Evolutionary conservation across 2,797 vertebrate genomes (phyloP), one percentile per base, ranked within the genome.

Genomic region (Labeo calbasu): DNA sequence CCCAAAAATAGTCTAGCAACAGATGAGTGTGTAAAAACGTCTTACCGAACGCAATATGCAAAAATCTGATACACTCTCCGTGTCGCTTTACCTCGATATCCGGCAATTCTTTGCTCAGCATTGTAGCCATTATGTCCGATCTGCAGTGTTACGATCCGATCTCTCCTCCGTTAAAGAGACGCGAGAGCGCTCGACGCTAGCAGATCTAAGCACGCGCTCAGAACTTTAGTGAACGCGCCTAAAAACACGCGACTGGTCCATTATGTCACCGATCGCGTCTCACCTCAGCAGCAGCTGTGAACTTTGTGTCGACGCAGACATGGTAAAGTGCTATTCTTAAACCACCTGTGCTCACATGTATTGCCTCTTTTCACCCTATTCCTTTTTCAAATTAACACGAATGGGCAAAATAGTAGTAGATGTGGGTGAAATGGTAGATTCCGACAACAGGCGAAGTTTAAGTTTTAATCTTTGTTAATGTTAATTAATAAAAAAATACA

Each of bases 31-130:
- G 63, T 48, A 46, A 70, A 82, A 78, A 78, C 75, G 28, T 83
- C 15, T 46, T 28, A 55, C 65, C 40, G 51, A 84, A 21, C 19
- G 65, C 70, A 14, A 65, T 12, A n/a, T 23, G 46, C 28, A 53
- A 43, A 6, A 5, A 11, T 46, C 28, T 77, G 51, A 17, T 28
- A n/a, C 36, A 71, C 21, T 87, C 23, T 32, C 57, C 19, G 17
- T 79, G 13, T 68, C 19, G 23, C 59, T 65, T 89, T 95, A 96
- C 95, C 95, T 96, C 95, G 86, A 95, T 96, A 89, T 96, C 95
- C 90, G 91, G 91, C 4, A 94, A 85, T 89, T 95, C 95, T 91
- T 89, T 93, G 93, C 95, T 95, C 43, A 96, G 93, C 91, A 92
- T 86, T 5, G 89, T 85, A 77, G 93, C 92, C 95, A 95, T 95